Percentiles rank a stretch among this genome's conserved stretches.
Conservation (phyloP, 2,888 invertebrate genomes). For the Norana najaformis region DNA sequence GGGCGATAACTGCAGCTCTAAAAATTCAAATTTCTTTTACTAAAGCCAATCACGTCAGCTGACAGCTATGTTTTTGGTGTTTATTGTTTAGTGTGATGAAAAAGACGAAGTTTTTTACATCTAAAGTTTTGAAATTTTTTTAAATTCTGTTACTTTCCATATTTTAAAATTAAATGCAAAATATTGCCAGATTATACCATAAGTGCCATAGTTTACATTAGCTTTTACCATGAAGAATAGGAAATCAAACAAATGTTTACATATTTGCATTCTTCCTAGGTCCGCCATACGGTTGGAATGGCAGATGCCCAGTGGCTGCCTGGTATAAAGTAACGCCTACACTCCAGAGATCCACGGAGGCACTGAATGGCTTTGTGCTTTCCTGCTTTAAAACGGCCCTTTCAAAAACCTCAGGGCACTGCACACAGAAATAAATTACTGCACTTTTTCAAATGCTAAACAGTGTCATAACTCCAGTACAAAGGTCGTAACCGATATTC, state of each 20-base stretch:
- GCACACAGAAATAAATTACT: background rate
- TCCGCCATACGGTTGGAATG: background rate
- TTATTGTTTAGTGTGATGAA: background rate
- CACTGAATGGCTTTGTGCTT: background rate
- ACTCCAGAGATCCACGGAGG: background rate
- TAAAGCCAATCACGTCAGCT: background rate
- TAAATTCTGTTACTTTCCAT: too few species aligned
- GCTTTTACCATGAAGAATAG: background rate
- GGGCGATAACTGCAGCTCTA: background rate
- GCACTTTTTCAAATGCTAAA: background rate
- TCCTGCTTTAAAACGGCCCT: background rate
- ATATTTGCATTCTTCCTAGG: background rate
- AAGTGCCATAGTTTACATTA: background rate
- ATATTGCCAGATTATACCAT: background rate
- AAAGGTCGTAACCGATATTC: background rate
- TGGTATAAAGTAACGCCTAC: background rate
- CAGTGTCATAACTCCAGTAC: background rate
- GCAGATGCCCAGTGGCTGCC: background rate
- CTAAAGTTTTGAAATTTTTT: background rate
- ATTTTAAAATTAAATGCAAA: background rate
- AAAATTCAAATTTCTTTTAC: background rate
- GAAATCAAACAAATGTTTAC: background rate
- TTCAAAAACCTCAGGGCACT: background rate
- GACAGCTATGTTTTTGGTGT: background rate
- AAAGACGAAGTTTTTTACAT: background rate